Evolutionary conservation across 2,888 invertebrate species (phyloP).

Genomic region (Rhagonycha lutea): DNA sequence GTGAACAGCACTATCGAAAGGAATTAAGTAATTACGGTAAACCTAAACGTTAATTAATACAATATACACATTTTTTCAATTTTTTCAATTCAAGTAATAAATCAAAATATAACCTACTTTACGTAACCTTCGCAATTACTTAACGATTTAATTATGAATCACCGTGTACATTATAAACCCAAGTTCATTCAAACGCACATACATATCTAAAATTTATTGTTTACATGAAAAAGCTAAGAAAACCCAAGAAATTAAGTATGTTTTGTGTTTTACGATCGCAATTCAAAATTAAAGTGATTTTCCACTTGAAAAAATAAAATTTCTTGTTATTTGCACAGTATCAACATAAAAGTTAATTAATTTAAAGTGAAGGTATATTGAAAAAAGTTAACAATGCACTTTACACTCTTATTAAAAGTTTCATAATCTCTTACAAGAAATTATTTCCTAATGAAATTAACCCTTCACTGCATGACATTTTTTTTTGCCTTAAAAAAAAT

Average conservation of each 20-base stretch:
- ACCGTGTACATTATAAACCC: not conserved
- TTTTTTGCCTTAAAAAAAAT: too few species aligned
- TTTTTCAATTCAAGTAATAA: not conserved
- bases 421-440: not conserved
- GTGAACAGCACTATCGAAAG: not conserved
- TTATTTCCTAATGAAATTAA: not conserved
- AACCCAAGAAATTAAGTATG: not conserved
- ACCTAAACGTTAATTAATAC: not conserved
- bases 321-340: not conserved
- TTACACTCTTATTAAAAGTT: not conserved
- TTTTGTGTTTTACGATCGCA: not conserved
- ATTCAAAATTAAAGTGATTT: not conserved
- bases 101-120: not conserved
- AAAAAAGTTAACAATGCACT: not conserved
- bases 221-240: not conserved
- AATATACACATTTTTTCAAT: not conserved
- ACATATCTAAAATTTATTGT: not conserved
- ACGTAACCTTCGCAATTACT: not conserved
- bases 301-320: not conserved
- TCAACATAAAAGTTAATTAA: not conserved
- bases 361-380: not conserved
- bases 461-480: too few species aligned
- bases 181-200: not conserved
- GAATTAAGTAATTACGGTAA: not conserved
- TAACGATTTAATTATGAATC: not conserved